Percentiles rank a stretch among this genome's conserved stretches.
These are phyloP conservation scores for Vulpes lagopus DNA, from an alignment of 2,113 vertebrate genomes.

Conservation along the genomic window DNA sequence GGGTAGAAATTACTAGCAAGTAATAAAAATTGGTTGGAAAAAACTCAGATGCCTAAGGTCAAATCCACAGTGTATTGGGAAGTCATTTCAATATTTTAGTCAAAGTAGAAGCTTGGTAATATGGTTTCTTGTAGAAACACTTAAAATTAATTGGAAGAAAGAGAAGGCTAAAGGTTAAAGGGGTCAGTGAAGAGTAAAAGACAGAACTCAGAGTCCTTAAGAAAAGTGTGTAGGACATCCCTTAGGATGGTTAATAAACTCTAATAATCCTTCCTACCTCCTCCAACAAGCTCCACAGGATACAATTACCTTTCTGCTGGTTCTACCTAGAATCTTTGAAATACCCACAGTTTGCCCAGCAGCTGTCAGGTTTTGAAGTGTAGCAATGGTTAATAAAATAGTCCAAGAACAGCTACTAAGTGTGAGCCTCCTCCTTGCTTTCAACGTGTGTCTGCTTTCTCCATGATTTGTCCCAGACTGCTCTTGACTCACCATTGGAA, in stretches of 20 bases:
- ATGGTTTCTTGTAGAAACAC: conserved; percentile 58
- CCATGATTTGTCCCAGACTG: not conserved
- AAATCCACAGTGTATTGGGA: not conserved
- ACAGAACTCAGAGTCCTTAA: conserved; percentile 6
- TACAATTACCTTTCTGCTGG: conserved; percentile 5
- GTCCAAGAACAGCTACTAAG: not conserved
- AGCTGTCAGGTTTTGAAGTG: not conserved
- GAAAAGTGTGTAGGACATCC: not conserved
- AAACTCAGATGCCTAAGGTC: not conserved
- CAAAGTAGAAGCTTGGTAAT: conserved; percentile 39
- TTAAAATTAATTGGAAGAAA: conserved; percentile 72
- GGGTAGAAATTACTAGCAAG: conserved; percentile 17
- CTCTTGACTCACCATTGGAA: not conserved
- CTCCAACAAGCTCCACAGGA: not conserved
- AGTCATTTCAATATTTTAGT: conserved; percentile 61
- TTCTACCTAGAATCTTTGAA: conserved; percentile 2
- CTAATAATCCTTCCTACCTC: not conserved
- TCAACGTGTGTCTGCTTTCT: not conserved
- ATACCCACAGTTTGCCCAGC: not conserved
- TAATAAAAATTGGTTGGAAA: conserved; percentile 22
- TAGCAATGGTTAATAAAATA: not conserved
- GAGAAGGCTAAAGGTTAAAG: conserved; percentile 60
- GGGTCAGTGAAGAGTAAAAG: conserved; percentile 51
- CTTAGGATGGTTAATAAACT: conserved; percentile 61
- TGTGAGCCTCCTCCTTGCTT: not conserved